Conservation (phyloP, 2,113 vertebrate genomes). For the Aramus guarauna region DNA sequence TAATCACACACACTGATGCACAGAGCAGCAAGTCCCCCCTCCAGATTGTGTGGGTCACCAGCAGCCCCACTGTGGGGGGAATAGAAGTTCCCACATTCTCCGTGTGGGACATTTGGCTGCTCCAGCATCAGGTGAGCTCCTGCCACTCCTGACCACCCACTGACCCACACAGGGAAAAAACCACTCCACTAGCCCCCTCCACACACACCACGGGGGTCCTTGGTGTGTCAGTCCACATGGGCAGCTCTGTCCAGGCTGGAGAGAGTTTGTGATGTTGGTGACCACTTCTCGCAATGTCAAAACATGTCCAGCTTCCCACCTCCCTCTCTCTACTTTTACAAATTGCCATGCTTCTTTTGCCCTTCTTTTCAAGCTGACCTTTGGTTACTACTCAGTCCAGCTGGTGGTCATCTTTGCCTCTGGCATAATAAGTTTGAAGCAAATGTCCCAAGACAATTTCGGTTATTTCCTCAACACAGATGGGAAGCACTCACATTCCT, state of each 20-base stretch:
- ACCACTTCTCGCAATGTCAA: background rate
- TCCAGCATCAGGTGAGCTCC: background rate
- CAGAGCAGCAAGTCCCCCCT: background rate
- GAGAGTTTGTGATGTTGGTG: background rate
- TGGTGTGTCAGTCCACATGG: background rate
- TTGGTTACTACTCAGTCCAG: background rate
- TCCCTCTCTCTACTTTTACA: background rate
- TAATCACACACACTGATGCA: background rate
- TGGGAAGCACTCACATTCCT: background rate
- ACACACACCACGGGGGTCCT: background rate
- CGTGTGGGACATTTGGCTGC: background rate
- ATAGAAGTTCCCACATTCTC: background rate
- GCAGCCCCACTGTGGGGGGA: rapidly evolving
- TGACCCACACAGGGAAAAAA: background rate
- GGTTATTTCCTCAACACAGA: background rate
- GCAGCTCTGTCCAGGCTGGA: background rate
- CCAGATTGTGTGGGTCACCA: background rate
- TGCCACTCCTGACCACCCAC: background rate
- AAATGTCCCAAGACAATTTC: background rate
- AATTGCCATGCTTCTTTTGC: background rate
- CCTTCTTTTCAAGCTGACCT: background rate
- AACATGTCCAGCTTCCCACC: background rate
- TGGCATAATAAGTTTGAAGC: background rate
- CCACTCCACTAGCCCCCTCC: rapidly evolving
- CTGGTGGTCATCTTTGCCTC: background rate